These are phyloP conservation scores for Aphrophora alni DNA, from an alignment of 2,888 invertebrate genomes.

Conservation along the genomic window DNA sequence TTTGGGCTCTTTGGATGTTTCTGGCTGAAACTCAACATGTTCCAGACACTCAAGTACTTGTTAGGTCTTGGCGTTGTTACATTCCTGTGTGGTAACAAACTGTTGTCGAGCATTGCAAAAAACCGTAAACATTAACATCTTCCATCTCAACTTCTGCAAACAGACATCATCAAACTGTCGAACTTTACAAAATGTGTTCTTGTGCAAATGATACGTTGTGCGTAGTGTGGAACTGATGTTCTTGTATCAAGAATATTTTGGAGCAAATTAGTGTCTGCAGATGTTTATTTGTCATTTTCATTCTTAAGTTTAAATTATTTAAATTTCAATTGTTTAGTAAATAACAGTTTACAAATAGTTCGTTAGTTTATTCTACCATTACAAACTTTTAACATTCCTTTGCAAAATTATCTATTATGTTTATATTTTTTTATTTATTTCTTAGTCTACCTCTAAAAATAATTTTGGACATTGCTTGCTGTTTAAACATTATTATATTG, in stretches of 20 bases:
- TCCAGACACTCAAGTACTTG: conserved; percentile 90
- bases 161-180: neutral
- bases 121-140: conserved; percentile 50
- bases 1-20: conserved; percentile 87
- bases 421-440: neutral
- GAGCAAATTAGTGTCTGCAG: neutral
- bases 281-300: neutral
- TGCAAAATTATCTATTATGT: neutral
- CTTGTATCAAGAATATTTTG: conserved; percentile 36
- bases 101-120: conserved; percentile 81
- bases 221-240: neutral
- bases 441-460: neutral
- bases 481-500: neutral
- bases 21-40: conserved; percentile 96
- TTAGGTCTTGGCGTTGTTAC: conserved; percentile 85
- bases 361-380: neutral
- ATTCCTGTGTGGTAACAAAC: conserved; percentile 91
- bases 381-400: neutral
- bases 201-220: neutral
- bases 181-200: neutral
- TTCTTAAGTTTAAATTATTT: neutral
- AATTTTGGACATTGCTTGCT: neutral
- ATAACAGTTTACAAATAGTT: neutral
- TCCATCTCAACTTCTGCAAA: neutral
- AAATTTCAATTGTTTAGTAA: neutral